phyloP scores from a whole-genome alignment of 1,140 invertebrate species.

The Drosophila equinoxialis region DNA sequence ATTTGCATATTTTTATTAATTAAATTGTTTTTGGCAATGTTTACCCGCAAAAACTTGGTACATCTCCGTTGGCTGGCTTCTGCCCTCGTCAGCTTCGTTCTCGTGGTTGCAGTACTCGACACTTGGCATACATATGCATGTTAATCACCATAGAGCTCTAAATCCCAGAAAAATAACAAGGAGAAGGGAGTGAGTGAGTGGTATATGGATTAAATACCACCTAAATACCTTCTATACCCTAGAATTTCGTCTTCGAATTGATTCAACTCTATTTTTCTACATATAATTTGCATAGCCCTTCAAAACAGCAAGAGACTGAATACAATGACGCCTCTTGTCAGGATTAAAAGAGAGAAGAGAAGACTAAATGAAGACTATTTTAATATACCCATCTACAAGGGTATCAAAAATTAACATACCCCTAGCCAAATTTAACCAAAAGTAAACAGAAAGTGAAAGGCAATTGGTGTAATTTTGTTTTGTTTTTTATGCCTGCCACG shows the following conservation, averaged over 20 bases:
- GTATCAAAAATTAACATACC: slow-evolving; percentile 53
- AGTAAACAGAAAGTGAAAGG: slow-evolving; percentile 35
- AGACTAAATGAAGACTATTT: neutral
- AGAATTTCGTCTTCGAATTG: too few relatives aligned
- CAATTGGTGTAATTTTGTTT: slow-evolving; percentile 41
- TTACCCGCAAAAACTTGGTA: slow-evolving; percentile 42
- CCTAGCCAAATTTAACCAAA: slow-evolving; percentile 26
- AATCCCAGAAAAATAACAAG: slow-evolving; percentile 10
- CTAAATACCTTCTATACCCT: too few relatives aligned
- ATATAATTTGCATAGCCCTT: too few relatives aligned
- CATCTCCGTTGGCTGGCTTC: slow-evolving; percentile 11
- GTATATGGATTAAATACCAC: too few relatives aligned
- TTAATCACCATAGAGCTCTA: slow-evolving; percentile 41
- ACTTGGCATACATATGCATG: slow-evolving; percentile 26
- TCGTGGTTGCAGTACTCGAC: neutral
- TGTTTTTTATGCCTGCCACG: slow-evolving; percentile 43
- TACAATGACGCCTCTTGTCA: too few relatives aligned
- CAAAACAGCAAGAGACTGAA: too few relatives aligned
- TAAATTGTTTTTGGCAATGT: slow-evolving; percentile 71
- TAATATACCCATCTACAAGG: neutral
- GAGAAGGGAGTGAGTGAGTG: too few relatives aligned
- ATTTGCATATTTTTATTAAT: slow-evolving; percentile 81
- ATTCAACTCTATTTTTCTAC: too few relatives aligned
- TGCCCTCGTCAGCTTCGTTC: neutral
- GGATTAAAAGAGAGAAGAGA: too few relatives aligned